Evolutionary conservation across 2,113 vertebrate species (phyloP).

Genomic region (Diphyllodes magnificus): DNA sequence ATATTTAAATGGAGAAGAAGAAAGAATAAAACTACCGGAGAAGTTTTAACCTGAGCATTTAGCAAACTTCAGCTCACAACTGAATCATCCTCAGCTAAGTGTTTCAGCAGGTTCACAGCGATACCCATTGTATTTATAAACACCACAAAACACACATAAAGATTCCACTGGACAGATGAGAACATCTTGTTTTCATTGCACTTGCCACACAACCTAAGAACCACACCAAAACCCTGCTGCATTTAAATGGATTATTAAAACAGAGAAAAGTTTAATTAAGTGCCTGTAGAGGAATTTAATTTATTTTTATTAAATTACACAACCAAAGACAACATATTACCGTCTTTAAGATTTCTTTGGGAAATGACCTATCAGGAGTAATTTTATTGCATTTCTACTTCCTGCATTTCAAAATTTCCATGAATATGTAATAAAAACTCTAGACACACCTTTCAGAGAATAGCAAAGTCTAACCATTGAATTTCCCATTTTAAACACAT

Average conservation of each 20-base stretch:
- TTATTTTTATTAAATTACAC: conserved; percentile 51
- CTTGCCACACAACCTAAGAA: neutral
- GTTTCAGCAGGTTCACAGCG: neutral
- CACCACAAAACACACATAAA: neutral
- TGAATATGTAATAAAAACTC: conserved; percentile 10
- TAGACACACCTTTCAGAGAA: conserved; percentile 13
- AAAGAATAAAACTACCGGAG: neutral
- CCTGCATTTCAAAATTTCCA: conserved; percentile 52
- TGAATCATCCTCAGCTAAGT: neutral
- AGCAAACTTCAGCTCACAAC: neutral
- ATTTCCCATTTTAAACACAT: neutral
- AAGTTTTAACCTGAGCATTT: neutral
- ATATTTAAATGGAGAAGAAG: rapidly evolving
- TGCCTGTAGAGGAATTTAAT: neutral
- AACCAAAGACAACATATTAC: neutral
- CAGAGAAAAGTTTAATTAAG: neutral
- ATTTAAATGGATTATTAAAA: conserved; percentile 16
- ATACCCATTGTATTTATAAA: neutral
- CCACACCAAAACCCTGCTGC: conserved; percentile 21
- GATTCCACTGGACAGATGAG: neutral
- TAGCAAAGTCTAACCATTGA: neutral
- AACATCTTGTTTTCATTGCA: neutral
- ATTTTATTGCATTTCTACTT: conserved; percentile 47
- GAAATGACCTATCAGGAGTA: conserved; percentile 52
- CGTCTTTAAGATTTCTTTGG: conserved; percentile 24